phyloP scores from a whole-genome alignment of 2,888 invertebrate species.

The Terebella lapidaria region DNA sequence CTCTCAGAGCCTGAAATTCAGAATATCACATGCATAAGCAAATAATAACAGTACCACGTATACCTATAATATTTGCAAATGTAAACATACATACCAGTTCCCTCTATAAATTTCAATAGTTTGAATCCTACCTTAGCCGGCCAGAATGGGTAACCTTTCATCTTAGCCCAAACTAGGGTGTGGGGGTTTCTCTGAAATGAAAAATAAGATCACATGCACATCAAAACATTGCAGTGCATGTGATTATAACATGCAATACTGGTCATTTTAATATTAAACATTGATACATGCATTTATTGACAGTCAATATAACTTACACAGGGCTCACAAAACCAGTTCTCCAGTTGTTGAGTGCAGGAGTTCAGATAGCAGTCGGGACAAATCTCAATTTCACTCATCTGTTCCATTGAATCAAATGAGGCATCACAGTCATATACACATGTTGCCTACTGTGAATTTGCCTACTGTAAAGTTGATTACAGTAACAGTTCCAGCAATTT shows the following conservation, averaged over 20 bases:
- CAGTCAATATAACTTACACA: conserved; percentile 62
- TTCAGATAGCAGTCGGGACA: conserved; percentile 86
- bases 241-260: too few relatives aligned
- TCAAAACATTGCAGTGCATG: too few relatives aligned
- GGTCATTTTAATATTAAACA: not conserved
- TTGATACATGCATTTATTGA: not conserved
- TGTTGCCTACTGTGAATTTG: too few relatives aligned
- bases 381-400: conserved; percentile 82
- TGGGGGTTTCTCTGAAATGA: conserved; percentile 69
- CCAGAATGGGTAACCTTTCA: conserved; percentile 96
- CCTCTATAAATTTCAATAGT: too few relatives aligned
- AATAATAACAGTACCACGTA: too few relatives aligned
- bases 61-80: too few relatives aligned
- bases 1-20: conserved; percentile 38
- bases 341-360: conserved; percentile 69
- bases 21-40: too few relatives aligned
- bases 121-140: conserved; percentile 80
- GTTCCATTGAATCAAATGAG: conserved; percentile 8
- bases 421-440: too few relatives aligned
- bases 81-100: too few relatives aligned
- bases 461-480: not conserved
- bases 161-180: conserved; percentile 88
- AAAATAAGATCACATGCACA: conserved; percentile 1
- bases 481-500: not conserved
- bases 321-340: conserved; percentile 86